Evolutionary conservation across 2,888 invertebrate species (phyloP), one percentile per base, ranked within the genome.

Genomic region (Crossocerus cetratus): DNA sequence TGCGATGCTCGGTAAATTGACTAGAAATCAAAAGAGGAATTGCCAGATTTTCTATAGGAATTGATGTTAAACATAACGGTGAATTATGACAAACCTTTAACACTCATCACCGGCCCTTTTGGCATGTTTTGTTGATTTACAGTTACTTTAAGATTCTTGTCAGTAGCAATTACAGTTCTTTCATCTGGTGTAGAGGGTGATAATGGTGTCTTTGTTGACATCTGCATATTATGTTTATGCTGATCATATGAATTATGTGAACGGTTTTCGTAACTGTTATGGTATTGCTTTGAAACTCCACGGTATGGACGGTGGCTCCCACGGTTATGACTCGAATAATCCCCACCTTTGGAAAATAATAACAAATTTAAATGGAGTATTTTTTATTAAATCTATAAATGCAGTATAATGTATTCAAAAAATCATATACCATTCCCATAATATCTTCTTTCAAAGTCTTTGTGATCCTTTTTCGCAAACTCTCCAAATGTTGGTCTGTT

Each of bases 1-100:
- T 64, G 88, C 90, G 65, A 89, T 88, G 66, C 86, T 89, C 16
- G 89, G 86, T 21, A 90, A 84, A 69, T 89, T 90, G 22, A 91
- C 91, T 91, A 75, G 20, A 86, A 87, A 58, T 43, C 8, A 54
- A 60, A n/a, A 14, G 45, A 66, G 60, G 13, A 42, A 57, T 59
- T 55, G 22, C 63, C 18, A 62, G 44, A 61, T 16, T 16, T 58
- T 57, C 11, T 54, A 43, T 55, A 57, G 18, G 23, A 53, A 62
- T 16, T 32, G 23, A 4, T 16, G 13, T 8, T 3, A 57, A 32
- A 16, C 5, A 23, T 23, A 2, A n/a, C 3, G n/a, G 2, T 3
- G 32, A 57, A 42, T 2, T 21, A 55, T 43, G 53, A 55, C 45
- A 67, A 72, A 89, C 89, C 89, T 87, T 88, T 89, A 18, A 89